These are phyloP conservation scores for Meloidogyne exigua DNA, from an alignment of 1,140 invertebrate genomes.

Conservation along the genomic window DNA sequence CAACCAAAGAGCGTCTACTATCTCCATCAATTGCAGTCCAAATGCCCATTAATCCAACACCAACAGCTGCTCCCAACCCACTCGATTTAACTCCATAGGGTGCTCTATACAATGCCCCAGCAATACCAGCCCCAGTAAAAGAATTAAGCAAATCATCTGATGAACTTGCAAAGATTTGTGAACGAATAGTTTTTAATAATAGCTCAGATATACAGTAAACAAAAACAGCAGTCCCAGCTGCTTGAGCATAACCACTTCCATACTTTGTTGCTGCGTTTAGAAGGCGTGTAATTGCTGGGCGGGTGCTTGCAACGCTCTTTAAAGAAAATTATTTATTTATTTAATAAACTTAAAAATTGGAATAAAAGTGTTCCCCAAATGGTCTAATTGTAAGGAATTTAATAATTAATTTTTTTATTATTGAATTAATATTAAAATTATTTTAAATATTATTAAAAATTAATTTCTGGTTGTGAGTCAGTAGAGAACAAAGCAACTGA, in stretches of 20 bases:
- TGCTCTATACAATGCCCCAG: constrained; percentile 44
- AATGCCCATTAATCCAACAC: constrained; percentile 33
- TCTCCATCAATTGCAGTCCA: constrained; percentile 43
- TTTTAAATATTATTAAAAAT: no score
- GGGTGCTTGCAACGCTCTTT: background rate
- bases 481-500: no score
- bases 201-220: constrained; percentile 47
- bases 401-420: no score
- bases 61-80: constrained; percentile 38
- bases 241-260: constrained; percentile 53
- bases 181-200: constrained; percentile 31
- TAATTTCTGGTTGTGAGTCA: no score
- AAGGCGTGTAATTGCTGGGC: constrained; percentile 47
- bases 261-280: constrained; percentile 49
- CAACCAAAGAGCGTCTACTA: constrained; percentile 38
- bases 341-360: constrained; percentile 30
- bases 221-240: constrained; percentile 49
- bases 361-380: no score
- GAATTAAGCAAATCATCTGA: constrained; percentile 48
- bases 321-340: no score
- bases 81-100: constrained; percentile 41
- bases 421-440: no score
- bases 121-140: constrained; percentile 43
- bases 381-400: no score
- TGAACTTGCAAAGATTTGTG: constrained; percentile 15